These are phyloP conservation scores for Sylvilagus floridanus DNA, from an alignment of 2,797 vertebrate species.

Conservation along the genomic window DNA sequence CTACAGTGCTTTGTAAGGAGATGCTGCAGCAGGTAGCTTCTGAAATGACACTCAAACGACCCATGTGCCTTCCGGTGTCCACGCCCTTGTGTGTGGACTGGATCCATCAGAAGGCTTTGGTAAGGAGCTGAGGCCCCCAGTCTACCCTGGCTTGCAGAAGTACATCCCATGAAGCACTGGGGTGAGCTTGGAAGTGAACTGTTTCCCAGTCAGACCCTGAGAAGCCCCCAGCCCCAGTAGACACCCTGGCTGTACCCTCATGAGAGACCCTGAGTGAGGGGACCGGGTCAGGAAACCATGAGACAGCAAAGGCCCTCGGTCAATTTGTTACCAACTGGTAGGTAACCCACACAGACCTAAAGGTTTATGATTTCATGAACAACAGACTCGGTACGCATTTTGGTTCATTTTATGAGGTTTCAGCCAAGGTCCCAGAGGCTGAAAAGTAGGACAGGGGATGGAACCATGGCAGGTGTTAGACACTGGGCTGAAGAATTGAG, in stretches of 20 bases:
- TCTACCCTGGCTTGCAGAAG: background rate
- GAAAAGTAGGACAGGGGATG: background rate
- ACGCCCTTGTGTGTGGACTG: background rate
- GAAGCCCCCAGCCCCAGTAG: background rate
- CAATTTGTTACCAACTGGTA: background rate
- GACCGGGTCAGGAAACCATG: background rate
- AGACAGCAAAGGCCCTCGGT: background rate
- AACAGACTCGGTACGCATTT: background rate
- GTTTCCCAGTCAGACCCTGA: background rate
- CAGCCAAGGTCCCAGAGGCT: background rate
- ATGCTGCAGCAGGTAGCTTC: background rate
- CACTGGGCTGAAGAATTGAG: background rate
- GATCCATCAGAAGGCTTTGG: background rate
- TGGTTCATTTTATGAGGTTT: constrained; percentile 5
- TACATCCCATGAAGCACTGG: background rate
- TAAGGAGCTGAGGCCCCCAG: background rate
- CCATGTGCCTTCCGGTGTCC: background rate
- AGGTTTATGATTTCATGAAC: constrained; percentile 12
- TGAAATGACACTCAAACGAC: background rate
- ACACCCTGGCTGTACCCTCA: background rate
- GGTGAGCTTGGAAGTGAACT: background rate
- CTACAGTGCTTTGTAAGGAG: background rate
- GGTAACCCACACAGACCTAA: background rate
- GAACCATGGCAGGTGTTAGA: background rate
- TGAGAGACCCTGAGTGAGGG: background rate